Base-by-base conservation (phyloP, 1,140 invertebrate genomes). In the Chelonus insularis region DNA sequence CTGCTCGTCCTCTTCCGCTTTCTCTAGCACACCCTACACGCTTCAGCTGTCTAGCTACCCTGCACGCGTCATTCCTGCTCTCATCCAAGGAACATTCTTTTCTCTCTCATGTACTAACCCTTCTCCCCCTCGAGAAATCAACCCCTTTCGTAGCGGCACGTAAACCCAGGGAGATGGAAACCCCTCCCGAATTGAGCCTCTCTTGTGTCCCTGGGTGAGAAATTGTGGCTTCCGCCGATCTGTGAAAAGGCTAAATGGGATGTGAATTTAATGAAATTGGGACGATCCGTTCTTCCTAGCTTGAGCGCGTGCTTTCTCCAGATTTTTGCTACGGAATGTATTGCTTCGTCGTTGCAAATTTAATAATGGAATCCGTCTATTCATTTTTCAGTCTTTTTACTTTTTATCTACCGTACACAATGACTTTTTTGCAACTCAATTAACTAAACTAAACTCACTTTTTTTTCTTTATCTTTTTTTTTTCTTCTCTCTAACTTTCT, bases 201-300 rank as follows among this genome's bases (percentile, higher is more conserved):
- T 58, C 47, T 50, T 50, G 20, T 58, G 45, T 47, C 45, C 57
- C 57, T 18, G 45, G 47, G 57, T 59, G 57, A 59, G 57, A 59
- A 59, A 59, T 59, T 59, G 57, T 59, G 57, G 57, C 57, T 59
- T 59, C 45, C 57, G 29, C 14, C 57, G 57, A 59, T 51, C 47
- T 51, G 57, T 51, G 47, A 59, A 51, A 59, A 59, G 57, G 32
- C 45, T 39, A 59, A 51, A 59, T 50, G 57, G 57, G 34, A 59
- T 59, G 57, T 59, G 57, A 59, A 59, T 59, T 51, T 59, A 59
- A 59, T 59, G 47, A 59, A 59, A 59, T 59, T 59, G 45, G 34
- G 18, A 23, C 8, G 12, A 21, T 47, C 14, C 20, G 14, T 47
- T 47, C 14, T 47, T 47, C 20, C 11, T 16, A n/a, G 3, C 41